Base-by-base conservation (phyloP, 2,113 vertebrate genomes). In the Clarias macrocephalus region DNA sequence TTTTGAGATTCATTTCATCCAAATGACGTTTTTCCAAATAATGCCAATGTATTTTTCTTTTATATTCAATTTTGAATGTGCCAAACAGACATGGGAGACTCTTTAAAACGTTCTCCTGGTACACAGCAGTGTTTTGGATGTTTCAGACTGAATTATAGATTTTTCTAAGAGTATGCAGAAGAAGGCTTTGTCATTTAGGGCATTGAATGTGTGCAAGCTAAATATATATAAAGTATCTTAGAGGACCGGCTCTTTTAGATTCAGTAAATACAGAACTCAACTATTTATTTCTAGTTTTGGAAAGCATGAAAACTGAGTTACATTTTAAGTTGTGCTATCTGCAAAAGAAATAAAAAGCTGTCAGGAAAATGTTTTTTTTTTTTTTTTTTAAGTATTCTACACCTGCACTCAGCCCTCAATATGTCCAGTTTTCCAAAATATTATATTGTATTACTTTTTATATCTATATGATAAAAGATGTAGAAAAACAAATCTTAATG, bases 401-500 rank as follows among this genome's bases (percentile, higher is more conserved):
- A 59, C 9, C 23, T 25, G 63, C 63, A 65, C 63, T 10, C 28
- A 68, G 28, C 4, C 16, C 12, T 68, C 0, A 8, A 12, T 30
- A 13, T 68, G n/a, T 4, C 33, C 13, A 4, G 4, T 68, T 9
- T 33, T 13, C 28, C 12, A 33, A 30, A 70, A 70, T 70, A 70
- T 70, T 70, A n/a, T 28, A 66, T 9, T 66, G n/a, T n/a, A 11
- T 66, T 28, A 28, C 10, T 68, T 28, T 68, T 10, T 3, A 15
- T 68, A 4, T 68, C 12, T 30, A 68, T 28, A 28, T 28, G n/a
- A n/a, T 12, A 70, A 70, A n/a, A n/a, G n/a, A n/a, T n/a, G 13
- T 59, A 75, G 30, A 87, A 83, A 65, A 86, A 82, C 70, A 82
- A 89, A 72, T 62, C 76, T 13, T 57, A 77, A 48, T 6, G 73